These are phyloP conservation scores for Clunio marinus DNA, from an alignment of 2,888 invertebrate genomes.

Conservation along the genomic window DNA sequence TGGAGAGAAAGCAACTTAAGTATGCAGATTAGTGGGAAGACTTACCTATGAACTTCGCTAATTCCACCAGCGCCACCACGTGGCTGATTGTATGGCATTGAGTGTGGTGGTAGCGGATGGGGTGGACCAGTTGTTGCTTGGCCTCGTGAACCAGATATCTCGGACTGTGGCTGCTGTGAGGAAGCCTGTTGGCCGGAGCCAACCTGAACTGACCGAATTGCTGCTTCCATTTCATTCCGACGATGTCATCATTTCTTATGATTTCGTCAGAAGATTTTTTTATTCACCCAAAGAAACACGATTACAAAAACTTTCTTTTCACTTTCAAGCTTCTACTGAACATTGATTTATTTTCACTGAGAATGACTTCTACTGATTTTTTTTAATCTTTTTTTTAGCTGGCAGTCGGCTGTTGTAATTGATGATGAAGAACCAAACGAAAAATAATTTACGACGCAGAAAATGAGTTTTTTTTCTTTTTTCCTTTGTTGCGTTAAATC, in stretches of 20 bases:
- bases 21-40: too few species aligned
- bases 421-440: not conserved
- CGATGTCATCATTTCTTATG: slow-evolving; percentile 44
- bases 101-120: slow-evolving; percentile 43
- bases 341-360: not conserved
- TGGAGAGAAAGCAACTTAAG: too few species aligned
- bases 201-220: slow-evolving; percentile 53
- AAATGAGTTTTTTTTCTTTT: not conserved
- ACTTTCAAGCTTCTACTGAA: not conserved
- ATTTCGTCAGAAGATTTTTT: slow-evolving; percentile 3
- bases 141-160: slow-evolving; percentile 33
- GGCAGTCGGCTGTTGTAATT: too few species aligned
- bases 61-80: slow-evolving; percentile 49
- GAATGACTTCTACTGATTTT: not conserved
- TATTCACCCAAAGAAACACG: not conserved
- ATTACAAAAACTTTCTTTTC: not conserved
- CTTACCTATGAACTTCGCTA: slow-evolving; percentile 51
- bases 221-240: slow-evolving; percentile 55
- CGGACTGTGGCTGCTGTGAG: slow-evolving; percentile 41
- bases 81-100: slow-evolving; percentile 47
- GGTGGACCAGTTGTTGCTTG: slow-evolving; percentile 42
- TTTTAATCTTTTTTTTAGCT: not conserved
- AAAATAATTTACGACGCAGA: slow-evolving; percentile 7
- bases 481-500: not conserved
- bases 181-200: slow-evolving; percentile 48